Percentiles rank a stretch among this genome's conserved stretches.
Conservation (phyloP, 2,888 invertebrate genomes). For the Thecophora atra region DNA sequence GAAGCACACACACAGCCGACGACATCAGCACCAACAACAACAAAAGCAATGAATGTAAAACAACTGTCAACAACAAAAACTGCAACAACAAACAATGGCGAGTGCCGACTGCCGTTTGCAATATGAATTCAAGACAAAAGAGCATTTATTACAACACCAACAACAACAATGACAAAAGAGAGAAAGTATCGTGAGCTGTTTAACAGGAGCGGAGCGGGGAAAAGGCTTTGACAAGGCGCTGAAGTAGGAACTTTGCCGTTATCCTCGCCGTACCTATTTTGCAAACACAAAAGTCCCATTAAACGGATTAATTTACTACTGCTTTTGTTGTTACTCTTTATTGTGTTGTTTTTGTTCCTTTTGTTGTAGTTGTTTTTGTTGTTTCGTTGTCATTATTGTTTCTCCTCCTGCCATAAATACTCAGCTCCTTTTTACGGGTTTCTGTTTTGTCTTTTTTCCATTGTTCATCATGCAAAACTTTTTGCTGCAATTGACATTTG, state of each 20-base stretch:
- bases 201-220: not conserved
- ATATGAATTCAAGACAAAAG: not conserved
- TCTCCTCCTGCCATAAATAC: not conserved
- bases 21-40: conserved; percentile 22
- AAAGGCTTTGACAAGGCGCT: not conserved
- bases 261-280: not conserved
- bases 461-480: not conserved
- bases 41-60: not conserved
- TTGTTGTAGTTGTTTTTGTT: not conserved
- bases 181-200: not conserved
- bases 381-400: not conserved
- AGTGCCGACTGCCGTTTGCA: not conserved
- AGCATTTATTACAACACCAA: conserved; percentile 8
- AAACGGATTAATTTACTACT: conserved; percentile 23
- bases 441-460: not conserved
- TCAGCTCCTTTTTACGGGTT: no score
- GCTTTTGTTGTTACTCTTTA: conserved; percentile 6
- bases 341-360: not conserved
- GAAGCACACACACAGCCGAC: not conserved
- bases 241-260: not conserved
- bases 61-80: not conserved
- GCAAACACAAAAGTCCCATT: not conserved
- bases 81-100: not conserved
- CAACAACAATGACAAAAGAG: conserved; percentile 20
- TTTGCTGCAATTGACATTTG: not conserved